phyloP scores from a whole-genome alignment of 2,797 vertebrate genomes.

The Hyperoplus immaculatus region DNA sequence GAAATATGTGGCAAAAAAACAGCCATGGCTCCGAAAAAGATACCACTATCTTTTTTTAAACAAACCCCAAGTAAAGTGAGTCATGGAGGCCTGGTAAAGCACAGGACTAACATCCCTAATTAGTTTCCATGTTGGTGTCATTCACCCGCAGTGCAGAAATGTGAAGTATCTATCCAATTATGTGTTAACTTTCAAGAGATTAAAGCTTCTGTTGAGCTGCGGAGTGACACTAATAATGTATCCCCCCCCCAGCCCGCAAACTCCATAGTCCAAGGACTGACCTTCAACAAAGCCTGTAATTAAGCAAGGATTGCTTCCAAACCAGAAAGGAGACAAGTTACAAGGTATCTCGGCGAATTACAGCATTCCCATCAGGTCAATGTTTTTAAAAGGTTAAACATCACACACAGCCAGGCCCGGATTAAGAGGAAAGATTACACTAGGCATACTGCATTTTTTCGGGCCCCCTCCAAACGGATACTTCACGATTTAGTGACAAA shows the following conservation, averaged over 20 bases:
- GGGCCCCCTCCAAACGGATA: no score
- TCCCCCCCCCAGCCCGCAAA: slow-evolving; percentile 22
- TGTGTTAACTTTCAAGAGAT: slow-evolving; percentile 30
- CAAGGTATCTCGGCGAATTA: neutral
- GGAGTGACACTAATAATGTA: slow-evolving; percentile 18
- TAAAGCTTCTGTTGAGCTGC: slow-evolving; percentile 34
- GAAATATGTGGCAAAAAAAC: slow-evolving; percentile 19
- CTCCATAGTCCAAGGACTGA: neutral
- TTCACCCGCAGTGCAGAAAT: slow-evolving; percentile 27
- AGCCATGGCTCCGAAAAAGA: slow-evolving; percentile 24
- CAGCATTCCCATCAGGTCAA: neutral
- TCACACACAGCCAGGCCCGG: neutral
- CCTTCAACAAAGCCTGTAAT: neutral
- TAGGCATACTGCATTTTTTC: no score
- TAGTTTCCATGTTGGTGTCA: slow-evolving; percentile 39
- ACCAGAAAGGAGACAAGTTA: neutral
- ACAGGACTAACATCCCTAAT: slow-evolving; percentile 36
- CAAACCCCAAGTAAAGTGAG: slow-evolving; percentile 40
- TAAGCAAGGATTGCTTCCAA: neutral
- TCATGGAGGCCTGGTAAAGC: neutral
- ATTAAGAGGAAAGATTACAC: no score
- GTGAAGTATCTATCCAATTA: slow-evolving; percentile 29
- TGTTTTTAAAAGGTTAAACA: neutral
- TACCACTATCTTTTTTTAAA: slow-evolving; percentile 25
- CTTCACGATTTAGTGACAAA: no score